Conservation (phyloP, 2,888 invertebrate genomes). For the Trissolcus japonicus region DNA sequence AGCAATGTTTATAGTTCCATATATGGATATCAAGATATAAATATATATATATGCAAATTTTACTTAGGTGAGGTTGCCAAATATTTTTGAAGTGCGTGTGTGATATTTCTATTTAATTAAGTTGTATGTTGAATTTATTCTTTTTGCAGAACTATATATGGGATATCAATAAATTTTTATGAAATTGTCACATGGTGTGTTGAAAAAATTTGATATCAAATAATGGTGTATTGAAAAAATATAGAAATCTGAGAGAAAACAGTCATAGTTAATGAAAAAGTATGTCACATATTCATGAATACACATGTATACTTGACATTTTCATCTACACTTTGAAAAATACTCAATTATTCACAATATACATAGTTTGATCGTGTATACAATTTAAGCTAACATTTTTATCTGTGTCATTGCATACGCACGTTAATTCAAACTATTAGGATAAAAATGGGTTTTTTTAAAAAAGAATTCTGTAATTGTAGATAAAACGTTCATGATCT, state of each 20-base stretch:
- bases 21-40: too few relatives aligned
- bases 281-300: slow-evolving; percentile 24
- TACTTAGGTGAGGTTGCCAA: too few relatives aligned
- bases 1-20: too few relatives aligned
- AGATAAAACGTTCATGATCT: slow-evolving; percentile 17
- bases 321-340: slow-evolving; percentile 35
- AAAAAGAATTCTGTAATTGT: slow-evolving; percentile 39
- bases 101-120: too few relatives aligned
- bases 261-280: slow-evolving; percentile 12
- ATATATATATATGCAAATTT: too few relatives aligned
- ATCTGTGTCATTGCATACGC: slow-evolving; percentile 46
- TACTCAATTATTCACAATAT: slow-evolving; percentile 33
- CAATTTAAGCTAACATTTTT: slow-evolving; percentile 39
- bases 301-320: slow-evolving; percentile 35
- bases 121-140: too few relatives aligned
- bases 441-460: slow-evolving; percentile 35
- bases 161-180: too few relatives aligned
- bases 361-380: slow-evolving; percentile 40
- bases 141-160: too few relatives aligned
- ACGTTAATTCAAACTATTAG: slow-evolving; percentile 38
- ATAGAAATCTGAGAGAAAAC: neutral
- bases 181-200: too few relatives aligned
- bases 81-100: too few relatives aligned
- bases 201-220: too few relatives aligned
- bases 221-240: too few relatives aligned